These are phyloP conservation scores for Napeogenes inachia DNA, from an alignment of 2,888 invertebrate species.

Conservation along the genomic window DNA sequence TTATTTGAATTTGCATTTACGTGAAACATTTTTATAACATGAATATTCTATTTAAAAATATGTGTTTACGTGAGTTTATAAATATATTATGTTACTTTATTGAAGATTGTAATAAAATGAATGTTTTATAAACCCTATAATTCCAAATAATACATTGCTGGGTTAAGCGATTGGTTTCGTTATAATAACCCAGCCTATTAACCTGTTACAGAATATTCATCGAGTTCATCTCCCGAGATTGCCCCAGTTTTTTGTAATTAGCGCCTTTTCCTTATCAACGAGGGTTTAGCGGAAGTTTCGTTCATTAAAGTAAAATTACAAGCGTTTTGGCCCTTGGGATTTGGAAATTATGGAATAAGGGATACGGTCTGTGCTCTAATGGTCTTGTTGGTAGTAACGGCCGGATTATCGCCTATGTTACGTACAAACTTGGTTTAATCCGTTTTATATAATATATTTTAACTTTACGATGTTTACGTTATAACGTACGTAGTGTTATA, in stretches of 20 bases:
- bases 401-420: conserved; percentile 46
- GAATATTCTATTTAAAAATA: too few species aligned
- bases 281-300: conserved; percentile 60
- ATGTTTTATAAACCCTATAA: too few species aligned
- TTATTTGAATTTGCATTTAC: too few species aligned
- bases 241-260: conserved; percentile 42
- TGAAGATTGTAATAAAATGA: too few species aligned
- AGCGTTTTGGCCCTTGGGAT: conserved; percentile 59
- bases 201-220: conserved; percentile 10
- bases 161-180: background rate
- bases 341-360: conserved; percentile 49
- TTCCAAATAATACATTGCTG: too few species aligned
- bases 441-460: background rate
- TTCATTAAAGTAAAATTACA: conserved; percentile 69
- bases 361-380: conserved; percentile 51
- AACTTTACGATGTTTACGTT: background rate
- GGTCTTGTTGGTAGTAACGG: conserved; percentile 59
- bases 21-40: too few species aligned
- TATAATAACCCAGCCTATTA: background rate
- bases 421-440: conserved; percentile 25
- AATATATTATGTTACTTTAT: too few species aligned
- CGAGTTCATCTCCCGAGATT: conserved; percentile 1
- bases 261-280: conserved; percentile 56
- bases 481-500: background rate
- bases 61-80: too few species aligned